Base-by-base conservation (phyloP, 2,888 invertebrate genomes). In the Synanthedon andrenaeformis region DNA sequence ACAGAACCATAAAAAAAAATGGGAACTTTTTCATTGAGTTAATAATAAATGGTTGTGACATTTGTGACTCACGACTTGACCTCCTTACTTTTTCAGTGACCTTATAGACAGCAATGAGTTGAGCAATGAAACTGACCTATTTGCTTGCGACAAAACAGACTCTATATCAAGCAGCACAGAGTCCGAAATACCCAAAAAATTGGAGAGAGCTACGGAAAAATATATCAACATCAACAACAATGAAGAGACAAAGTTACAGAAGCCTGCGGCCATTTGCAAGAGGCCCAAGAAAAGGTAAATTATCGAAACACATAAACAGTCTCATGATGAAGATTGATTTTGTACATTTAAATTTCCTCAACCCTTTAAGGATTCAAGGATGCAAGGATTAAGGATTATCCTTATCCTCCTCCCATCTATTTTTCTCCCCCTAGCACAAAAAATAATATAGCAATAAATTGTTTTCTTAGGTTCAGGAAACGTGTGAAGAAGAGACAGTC, bases 51-150 rank as follows among this genome's bases (percentile, higher is more conserved):
- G 1, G 5, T 6, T 35, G 10, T 35, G 8, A 35, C 3, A 0
- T 5, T 6, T 35, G 10, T 35, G 8, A 35, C 3, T 10, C 10
- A 10, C 3, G 3, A 35, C 8, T 23, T 23, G 23, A 23, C 23
- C 23, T 23, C 5, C 23, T 23, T 5, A 42, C 1, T 8, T 11
- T 49, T 65, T 19, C 70, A 87, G 87, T 54, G 84, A 82, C 54
- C 76, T 72, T 58, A 79, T 86, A 58, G 85, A 86, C 64, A 87
- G 85, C 62, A 85, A 86, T 54, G 86, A 86, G 51, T 60, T 87
- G 0, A 83, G 85, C 60, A 86, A 87, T 35, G 86, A 82, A 58
- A 87, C 87, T 0, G 87, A 87, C 48, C 62, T 87, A 17, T 87
- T 87, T 58, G 86, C 86, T 0, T 87, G 86, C 3, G 87, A 87